These are phyloP conservation scores for Stenotaenia linearis DNA, from an alignment of 2,888 invertebrate genomes.

Conservation along the genomic window DNA sequence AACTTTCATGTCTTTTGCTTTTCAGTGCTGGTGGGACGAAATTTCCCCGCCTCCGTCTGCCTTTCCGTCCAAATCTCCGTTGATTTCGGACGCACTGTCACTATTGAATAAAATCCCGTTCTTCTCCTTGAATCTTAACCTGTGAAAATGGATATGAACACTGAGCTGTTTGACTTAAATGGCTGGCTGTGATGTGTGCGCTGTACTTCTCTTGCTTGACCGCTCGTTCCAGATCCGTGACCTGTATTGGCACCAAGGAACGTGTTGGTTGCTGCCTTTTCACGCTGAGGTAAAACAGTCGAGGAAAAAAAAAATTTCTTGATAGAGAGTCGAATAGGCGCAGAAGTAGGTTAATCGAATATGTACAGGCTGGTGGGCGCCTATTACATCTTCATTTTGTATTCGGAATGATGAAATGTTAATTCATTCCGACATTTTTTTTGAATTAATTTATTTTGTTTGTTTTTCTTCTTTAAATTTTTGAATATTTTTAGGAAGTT, in stretches of 20 bases:
- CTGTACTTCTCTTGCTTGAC: constrained; percentile 2
- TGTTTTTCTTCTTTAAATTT: too few species aligned
- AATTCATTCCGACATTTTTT: neutral
- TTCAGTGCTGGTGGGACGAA: neutral
- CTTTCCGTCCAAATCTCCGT: neutral
- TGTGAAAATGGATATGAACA: too few species aligned
- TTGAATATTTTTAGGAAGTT: neutral
- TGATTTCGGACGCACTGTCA: neutral
- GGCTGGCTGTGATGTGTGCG: neutral
- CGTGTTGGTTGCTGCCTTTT: neutral
- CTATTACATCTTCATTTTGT: neutral
- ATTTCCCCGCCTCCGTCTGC: neutral
- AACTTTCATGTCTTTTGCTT: neutral
- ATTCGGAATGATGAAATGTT: too few species aligned
- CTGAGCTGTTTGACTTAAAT: neutral
- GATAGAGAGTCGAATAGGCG: neutral
- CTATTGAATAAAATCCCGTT: neutral
- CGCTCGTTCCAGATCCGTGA: constrained; percentile 11
- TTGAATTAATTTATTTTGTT: neutral
- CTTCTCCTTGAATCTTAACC: neutral
- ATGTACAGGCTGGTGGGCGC: neutral
- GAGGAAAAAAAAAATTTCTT: neutral
- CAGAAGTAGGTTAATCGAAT: neutral
- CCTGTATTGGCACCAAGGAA: constrained; percentile 22
- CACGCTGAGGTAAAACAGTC: neutral